phyloP scores from a whole-genome alignment of 2,113 vertebrate species.

The Rhagologus leucostigma region DNA sequence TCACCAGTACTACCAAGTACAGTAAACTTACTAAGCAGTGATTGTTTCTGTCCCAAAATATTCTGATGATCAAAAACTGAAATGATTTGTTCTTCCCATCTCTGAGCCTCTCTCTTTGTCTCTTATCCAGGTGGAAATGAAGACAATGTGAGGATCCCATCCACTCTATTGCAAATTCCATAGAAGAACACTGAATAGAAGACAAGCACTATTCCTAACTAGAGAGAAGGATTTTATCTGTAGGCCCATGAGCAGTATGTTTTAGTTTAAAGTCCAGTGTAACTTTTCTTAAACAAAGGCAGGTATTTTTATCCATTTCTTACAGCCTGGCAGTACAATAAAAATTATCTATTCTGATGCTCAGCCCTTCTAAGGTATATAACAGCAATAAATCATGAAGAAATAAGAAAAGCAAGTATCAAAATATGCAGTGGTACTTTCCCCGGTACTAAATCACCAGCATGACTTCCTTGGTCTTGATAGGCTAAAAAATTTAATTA shows the following conservation, averaged over 20 bases:
- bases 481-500: not conserved
- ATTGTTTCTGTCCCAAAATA: not conserved
- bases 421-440: not conserved
- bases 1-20: accelerated
- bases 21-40: not conserved
- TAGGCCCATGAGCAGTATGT: not conserved
- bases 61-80: not conserved
- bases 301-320: not conserved
- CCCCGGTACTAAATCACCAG: not conserved
- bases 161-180: not conserved
- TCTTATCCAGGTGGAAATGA: not conserved
- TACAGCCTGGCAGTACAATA: not conserved
- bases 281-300: not conserved
- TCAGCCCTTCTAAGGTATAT: not conserved
- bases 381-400: not conserved
- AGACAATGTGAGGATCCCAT: not conserved
- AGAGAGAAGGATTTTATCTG: not conserved
- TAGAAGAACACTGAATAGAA: not conserved
- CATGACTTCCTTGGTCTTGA: not conserved
- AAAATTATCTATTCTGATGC: not conserved
- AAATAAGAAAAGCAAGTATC: not conserved
- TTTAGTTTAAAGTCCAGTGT: not conserved
- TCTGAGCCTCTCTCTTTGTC: not conserved
- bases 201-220: not conserved
- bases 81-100: not conserved